These are phyloP conservation scores for Hemibagrus wyckioides DNA, from an alignment of 2,113 vertebrate genomes.

Conservation along the genomic window DNA sequence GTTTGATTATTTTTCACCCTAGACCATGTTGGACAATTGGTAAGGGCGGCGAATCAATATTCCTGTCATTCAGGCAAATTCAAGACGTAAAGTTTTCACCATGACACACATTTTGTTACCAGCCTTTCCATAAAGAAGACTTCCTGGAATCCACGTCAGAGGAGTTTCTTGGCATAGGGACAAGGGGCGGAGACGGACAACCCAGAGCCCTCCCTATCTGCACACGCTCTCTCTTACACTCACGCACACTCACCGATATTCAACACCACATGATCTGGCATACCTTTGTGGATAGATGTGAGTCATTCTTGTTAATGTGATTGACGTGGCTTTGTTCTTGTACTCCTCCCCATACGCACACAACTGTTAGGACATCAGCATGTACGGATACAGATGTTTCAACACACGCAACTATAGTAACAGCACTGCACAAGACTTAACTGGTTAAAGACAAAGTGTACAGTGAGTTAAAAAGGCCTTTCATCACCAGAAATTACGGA, in stretches of 20 bases:
- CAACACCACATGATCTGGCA: neutral
- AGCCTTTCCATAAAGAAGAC: constrained; percentile 4
- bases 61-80: neutral
- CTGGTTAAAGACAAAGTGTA: neutral
- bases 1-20: neutral
- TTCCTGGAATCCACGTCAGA: constrained; percentile 32
- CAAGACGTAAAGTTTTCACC: neutral
- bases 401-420: neutral
- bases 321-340: neutral
- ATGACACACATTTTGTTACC: neutral
- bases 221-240: neutral
- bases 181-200: neutral
- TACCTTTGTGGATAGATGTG: neutral
- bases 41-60: neutral
- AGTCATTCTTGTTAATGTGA: neutral
- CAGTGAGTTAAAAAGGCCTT: neutral
- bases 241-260: neutral
- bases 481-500: neutral
- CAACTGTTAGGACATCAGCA: neutral
- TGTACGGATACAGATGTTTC: neutral
- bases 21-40: neutral
- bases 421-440: neutral
- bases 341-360: no score
- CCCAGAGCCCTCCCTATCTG: neutral
- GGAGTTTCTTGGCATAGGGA: neutral